These are phyloP conservation scores for Muscidifurax raptorellus DNA, from an alignment of 1,140 invertebrate genomes.

Conservation along the genomic window DNA sequence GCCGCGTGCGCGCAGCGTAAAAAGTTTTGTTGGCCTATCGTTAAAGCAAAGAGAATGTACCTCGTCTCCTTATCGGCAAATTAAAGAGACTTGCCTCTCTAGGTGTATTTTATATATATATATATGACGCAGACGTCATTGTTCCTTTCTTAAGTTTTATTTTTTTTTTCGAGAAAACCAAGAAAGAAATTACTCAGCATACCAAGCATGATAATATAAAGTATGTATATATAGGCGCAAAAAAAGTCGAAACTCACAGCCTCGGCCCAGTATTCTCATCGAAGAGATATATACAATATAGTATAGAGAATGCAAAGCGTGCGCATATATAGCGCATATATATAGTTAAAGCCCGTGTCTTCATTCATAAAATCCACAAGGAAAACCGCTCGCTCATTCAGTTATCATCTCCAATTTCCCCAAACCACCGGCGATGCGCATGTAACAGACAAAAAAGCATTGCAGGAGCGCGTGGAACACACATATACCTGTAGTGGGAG, in stretches of 20 bases:
- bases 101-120: background rate
- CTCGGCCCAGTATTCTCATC: too few species aligned
- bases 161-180: background rate
- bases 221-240: too few species aligned
- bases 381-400: slow-evolving; percentile 51
- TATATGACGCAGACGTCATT: background rate
- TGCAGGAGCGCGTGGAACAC: slow-evolving; percentile 18
- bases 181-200: background rate
- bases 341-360: background rate
- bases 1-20: slow-evolving; percentile 19
- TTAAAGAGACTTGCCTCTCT: background rate
- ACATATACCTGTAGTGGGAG: slow-evolving; percentile 28
- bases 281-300: too few species aligned
- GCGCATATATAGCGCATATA: too few species aligned
- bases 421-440: slow-evolving; percentile 5
- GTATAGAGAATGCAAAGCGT: background rate
- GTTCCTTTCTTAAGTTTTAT: slow-evolving; percentile 24
- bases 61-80: slow-evolving; percentile 33
- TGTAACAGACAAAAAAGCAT: slow-evolving; percentile 23
- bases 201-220: too few species aligned
- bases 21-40: slow-evolving; percentile 37
- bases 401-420: slow-evolving; percentile 47
- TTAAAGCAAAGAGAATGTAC: slow-evolving; percentile 13
- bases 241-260: too few species aligned
- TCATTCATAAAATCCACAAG: slow-evolving; percentile 49